Percentiles rank a stretch among this genome's conserved stretches.
Evolutionary conservation across 2,797 vertebrate genomes (phyloP).

Genomic region (Myotis vivesi): DNA sequence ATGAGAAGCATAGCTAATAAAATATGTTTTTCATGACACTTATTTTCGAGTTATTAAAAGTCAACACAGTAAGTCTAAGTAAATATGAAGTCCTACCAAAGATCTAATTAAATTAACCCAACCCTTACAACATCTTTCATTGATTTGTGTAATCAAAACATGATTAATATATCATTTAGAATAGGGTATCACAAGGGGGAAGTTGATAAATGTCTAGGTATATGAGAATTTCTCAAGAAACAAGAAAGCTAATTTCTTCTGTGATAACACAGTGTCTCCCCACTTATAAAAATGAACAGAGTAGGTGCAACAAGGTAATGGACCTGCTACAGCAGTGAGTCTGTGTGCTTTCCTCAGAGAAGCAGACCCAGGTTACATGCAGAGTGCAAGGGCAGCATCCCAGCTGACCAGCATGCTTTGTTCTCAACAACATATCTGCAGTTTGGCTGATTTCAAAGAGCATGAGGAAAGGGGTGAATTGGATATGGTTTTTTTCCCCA

Average conservation of each 20-base stretch:
- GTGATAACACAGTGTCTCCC: constrained; percentile 46
- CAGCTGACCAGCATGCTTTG: too few relatives aligned
- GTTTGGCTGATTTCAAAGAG: neutral
- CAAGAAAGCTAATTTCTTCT: constrained; percentile 34
- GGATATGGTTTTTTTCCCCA: neutral
- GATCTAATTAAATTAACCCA: constrained; percentile 33
- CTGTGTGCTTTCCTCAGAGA: neutral
- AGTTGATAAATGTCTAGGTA: constrained; percentile 32
- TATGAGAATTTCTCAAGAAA: constrained; percentile 58
- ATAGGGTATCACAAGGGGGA: constrained; percentile 47
- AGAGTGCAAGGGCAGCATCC: neutral
- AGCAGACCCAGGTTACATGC: neutral
- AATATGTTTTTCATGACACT: neutral
- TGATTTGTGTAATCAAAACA: constrained; percentile 45
- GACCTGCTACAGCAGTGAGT: constrained; percentile 8
- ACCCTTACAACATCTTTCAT: constrained; percentile 45
- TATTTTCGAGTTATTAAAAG: constrained; percentile 11
- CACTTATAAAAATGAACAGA: constrained; percentile 24
- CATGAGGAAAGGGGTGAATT: neutral
- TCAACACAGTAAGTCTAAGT: constrained; percentile 45
- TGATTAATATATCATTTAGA: neutral
- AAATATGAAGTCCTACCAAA: constrained; percentile 30
- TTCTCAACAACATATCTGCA: neutral
- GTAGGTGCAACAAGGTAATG: neutral
- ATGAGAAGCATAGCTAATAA: neutral